These are phyloP conservation scores for Epinephelus awoara DNA, from an alignment of 2,797 vertebrate genomes.

Conservation along the genomic window DNA sequence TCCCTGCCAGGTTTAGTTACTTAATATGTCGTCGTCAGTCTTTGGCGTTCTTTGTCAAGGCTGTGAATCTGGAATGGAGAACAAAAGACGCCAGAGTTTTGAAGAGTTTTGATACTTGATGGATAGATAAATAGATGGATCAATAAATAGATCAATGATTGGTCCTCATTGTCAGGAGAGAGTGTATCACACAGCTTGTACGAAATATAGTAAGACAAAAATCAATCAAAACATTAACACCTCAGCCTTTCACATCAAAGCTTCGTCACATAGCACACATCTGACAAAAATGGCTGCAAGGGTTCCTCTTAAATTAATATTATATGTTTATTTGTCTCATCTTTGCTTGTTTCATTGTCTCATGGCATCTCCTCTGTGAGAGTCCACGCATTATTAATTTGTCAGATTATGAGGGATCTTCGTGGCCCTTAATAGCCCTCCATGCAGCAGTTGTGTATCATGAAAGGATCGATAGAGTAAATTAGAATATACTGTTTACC, in stretches of 20 bases:
- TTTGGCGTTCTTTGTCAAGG: constrained; percentile 15
- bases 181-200: constrained; percentile 10
- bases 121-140: constrained; percentile 35
- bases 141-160: constrained; percentile 29
- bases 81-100: constrained; percentile 16
- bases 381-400: constrained; percentile 36
- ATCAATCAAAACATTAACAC: constrained; percentile 41
- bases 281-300: constrained; percentile 9
- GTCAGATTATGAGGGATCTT: constrained; percentile 44
- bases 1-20: constrained; percentile 5
- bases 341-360: constrained; percentile 13
- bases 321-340: constrained; percentile 11
- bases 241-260: constrained; percentile 10
- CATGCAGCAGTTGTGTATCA: constrained; percentile 15
- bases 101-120: constrained; percentile 34
- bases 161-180: constrained; percentile 16
- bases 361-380: constrained; percentile 8
- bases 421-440: constrained; percentile 30
- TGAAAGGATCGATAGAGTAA: constrained; percentile 43
- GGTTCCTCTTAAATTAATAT: constrained; percentile 21
- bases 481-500: constrained; percentile 44
- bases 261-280: constrained; percentile 25
- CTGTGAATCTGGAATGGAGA: background rate
- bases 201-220: background rate
- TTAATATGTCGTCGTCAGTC: constrained; percentile 19